Evolutionary conservation across 2,113 vertebrate species (phyloP).

Genomic region (Prunella himalayana): DNA sequence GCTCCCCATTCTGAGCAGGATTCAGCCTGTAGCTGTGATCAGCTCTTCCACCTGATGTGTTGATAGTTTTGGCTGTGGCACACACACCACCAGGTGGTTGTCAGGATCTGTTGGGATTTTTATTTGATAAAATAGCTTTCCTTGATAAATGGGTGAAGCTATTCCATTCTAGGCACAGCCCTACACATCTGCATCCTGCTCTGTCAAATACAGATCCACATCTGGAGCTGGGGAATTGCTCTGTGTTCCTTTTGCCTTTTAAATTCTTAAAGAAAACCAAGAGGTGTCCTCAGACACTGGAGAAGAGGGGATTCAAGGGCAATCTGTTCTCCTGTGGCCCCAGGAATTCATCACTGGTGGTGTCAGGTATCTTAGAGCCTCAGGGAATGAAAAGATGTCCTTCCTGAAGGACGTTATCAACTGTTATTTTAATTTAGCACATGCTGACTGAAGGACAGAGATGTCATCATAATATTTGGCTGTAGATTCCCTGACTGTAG

Average conservation of each 20-base stretch:
- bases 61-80: not conserved
- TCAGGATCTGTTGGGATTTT: constrained; percentile 2
- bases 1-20: not conserved
- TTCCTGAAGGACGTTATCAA: constrained; percentile 49
- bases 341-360: constrained; percentile 55
- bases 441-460: not conserved
- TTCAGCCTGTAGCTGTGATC: not conserved
- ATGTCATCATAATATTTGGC: not conserved
- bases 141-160: not conserved
- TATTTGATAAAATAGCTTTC: not conserved
- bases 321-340: not conserved
- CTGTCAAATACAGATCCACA: not conserved
- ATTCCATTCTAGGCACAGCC: not conserved
- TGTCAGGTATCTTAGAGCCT: constrained; percentile 42
- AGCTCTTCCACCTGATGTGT: not conserved
- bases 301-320: constrained; percentile 38
- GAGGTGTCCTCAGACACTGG: not conserved
- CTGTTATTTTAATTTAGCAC: constrained; percentile 37
- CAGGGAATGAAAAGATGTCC: constrained; percentile 7
- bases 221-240: not conserved
- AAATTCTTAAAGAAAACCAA: not conserved
- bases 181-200: not conserved
- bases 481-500: not conserved
- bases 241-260: not conserved
- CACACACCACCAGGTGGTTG: not conserved